A percentile compares a stretch with the other conserved stretches of the same genome.
Conservation (phyloP, 64 coral and sea anemone genomes). For the Stichodactyla mertensii region DNA sequence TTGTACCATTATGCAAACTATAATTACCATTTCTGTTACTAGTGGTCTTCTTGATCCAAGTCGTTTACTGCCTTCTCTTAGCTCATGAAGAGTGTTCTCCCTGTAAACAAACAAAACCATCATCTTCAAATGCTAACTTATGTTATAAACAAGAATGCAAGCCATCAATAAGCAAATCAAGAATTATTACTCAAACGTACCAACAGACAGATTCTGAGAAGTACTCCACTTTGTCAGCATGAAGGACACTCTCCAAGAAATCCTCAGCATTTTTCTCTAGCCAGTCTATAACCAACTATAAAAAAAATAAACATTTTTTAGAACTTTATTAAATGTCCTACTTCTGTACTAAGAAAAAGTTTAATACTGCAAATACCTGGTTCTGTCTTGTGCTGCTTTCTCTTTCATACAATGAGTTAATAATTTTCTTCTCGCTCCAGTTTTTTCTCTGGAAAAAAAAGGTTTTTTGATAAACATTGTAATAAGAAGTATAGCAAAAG, state of each 20-base stretch:
- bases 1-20: neutral
- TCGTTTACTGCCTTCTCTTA: slow-evolving; percentile 57
- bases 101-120: slow-evolving; percentile 15
- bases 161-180: too few species aligned
- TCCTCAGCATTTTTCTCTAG: slow-evolving; percentile 96
- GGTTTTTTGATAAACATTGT: neutral
- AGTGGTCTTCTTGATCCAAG: slow-evolving; percentile 59
- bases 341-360: neutral
- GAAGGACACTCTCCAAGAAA: slow-evolving; percentile 67
- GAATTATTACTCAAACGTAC: slow-evolving; percentile 31
- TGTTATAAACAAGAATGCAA: too few species aligned
- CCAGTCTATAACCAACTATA: slow-evolving; percentile 95
- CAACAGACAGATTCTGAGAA: slow-evolving; percentile 87
- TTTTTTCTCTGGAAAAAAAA: slow-evolving; percentile 40
- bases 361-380: slow-evolving; percentile 41
- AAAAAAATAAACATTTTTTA: neutral
- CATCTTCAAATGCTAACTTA: too few species aligned
- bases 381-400: slow-evolving; percentile 79
- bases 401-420: slow-evolving; percentile 65
- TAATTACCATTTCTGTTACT: slow-evolving; percentile 92
- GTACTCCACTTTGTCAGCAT: slow-evolving; percentile 91
- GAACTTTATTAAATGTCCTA: neutral
- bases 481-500: neutral
- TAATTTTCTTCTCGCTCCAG: slow-evolving; percentile 79
- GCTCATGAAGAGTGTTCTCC: slow-evolving; percentile 91